A percentile compares a stretch with the other conserved stretches of the same genome.
These are phyloP conservation scores for Zosterops japonicus DNA, from an alignment of 2,113 vertebrate genomes.

Conservation along the genomic window DNA sequence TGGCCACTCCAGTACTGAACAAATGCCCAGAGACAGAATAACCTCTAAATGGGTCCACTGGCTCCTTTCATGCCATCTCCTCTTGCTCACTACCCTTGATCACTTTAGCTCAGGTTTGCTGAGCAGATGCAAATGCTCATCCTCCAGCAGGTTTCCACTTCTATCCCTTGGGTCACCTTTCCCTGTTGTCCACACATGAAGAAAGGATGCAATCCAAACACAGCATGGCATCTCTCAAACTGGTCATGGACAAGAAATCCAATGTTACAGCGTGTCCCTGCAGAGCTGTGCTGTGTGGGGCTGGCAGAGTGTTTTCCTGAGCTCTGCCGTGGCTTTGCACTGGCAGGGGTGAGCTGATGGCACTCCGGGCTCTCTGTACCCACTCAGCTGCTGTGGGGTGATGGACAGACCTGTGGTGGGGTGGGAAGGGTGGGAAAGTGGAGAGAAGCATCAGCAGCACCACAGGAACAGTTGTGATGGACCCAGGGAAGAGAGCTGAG, in stretches of 20 bases:
- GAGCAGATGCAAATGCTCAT: background rate
- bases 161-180: background rate
- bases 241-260: background rate
- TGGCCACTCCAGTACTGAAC: background rate
- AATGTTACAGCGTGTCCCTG: accelerated
- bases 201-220: background rate
- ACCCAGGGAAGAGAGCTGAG: background rate
- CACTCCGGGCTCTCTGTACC: background rate
- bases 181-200: accelerated
- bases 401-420: background rate
- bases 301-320: background rate
- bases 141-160: background rate
- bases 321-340: background rate
- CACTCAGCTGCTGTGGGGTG: background rate
- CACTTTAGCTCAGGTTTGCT: background rate
- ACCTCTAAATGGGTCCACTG: background rate
- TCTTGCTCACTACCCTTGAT: background rate
- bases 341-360: background rate
- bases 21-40: background rate
- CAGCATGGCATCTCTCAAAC: background rate
- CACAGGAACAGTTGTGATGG: background rate
- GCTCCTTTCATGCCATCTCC: background rate
- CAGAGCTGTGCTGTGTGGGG: background rate
- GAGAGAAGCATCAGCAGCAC: background rate
- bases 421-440: background rate